phyloP scores from a whole-genome alignment of 2,888 invertebrate genomes.

The Rotaria macrura region DNA sequence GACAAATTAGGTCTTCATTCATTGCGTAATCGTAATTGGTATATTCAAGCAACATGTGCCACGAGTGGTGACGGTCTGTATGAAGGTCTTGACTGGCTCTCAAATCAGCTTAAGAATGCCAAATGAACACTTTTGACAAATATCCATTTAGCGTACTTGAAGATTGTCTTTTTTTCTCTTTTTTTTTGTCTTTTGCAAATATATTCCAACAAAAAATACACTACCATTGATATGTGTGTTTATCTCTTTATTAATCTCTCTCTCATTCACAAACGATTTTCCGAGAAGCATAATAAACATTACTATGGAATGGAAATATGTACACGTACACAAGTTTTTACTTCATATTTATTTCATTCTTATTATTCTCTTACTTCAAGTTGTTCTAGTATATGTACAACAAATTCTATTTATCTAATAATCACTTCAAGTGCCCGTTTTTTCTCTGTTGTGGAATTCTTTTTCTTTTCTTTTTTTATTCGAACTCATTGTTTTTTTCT shows the following conservation, averaged over 20 bases:
- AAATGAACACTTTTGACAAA: constrained; percentile 18
- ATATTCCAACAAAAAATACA: background rate
- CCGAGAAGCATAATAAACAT: background rate
- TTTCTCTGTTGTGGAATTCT: background rate
- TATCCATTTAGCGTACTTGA: background rate
- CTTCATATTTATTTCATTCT: background rate
- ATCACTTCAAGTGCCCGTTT: constrained; percentile 1
- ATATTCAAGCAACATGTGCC: constrained; percentile 64
- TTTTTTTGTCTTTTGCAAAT: constrained; percentile 14
- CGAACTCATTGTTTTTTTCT: background rate
- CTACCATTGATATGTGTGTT: background rate
- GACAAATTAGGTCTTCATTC: constrained; percentile 97
- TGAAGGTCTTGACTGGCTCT: constrained; percentile 98
- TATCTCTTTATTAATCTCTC: too few species aligned
- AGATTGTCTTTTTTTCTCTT: background rate
- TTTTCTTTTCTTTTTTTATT: background rate
- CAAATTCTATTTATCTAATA: background rate
- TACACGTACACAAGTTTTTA: background rate
- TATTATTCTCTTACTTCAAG: background rate
- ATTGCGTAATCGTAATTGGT: constrained; percentile 81
- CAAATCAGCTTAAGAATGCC: constrained; percentile 86
- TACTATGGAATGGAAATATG: background rate
- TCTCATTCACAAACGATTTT: background rate
- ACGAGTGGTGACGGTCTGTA: constrained; percentile 96
- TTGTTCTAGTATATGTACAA: background rate